A percentile compares a stretch with the other conserved stretches of the same genome.
These are phyloP conservation scores for Caracal caracal DNA, from an alignment of 2,113 vertebrate genomes.

Conservation along the genomic window DNA sequence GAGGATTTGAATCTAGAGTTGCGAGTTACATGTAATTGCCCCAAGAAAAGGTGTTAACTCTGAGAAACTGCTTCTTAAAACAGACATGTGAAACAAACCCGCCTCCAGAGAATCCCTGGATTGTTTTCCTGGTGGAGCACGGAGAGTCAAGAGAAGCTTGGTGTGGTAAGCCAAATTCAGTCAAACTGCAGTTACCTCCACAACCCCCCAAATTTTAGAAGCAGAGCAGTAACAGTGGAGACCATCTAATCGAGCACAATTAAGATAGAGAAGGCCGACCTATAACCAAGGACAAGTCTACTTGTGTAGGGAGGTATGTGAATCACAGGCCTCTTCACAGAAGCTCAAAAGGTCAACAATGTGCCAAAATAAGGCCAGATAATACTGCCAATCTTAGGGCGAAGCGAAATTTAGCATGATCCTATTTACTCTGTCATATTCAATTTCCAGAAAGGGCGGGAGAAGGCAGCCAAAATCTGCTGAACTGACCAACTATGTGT, in stretches of 20 bases:
- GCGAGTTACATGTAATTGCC: background rate
- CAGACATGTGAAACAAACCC: background rate
- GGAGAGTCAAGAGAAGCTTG: conserved; percentile 2
- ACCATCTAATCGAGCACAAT: background rate
- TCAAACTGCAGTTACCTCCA: background rate
- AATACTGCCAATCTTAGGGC: background rate
- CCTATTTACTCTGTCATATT: background rate
- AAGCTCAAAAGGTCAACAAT: background rate
- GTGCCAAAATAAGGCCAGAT: background rate
- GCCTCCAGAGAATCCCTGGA: background rate
- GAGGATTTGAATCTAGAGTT: background rate
- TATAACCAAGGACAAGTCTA: background rate
- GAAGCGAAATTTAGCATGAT: background rate
- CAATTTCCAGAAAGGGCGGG: background rate
- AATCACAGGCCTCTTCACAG: background rate
- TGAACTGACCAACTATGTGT: background rate
- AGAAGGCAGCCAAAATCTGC: background rate
- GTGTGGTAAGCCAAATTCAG: background rate
- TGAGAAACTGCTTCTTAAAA: conserved; percentile 51
- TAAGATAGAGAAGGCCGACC: background rate
- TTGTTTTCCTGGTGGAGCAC: background rate
- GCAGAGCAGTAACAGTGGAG: background rate
- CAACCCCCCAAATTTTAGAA: background rate
- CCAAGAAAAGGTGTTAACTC: conserved; percentile 4
- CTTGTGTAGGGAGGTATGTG: background rate